Base-by-base conservation (phyloP, 1,140 invertebrate species). In the Cylas formicarius region DNA sequence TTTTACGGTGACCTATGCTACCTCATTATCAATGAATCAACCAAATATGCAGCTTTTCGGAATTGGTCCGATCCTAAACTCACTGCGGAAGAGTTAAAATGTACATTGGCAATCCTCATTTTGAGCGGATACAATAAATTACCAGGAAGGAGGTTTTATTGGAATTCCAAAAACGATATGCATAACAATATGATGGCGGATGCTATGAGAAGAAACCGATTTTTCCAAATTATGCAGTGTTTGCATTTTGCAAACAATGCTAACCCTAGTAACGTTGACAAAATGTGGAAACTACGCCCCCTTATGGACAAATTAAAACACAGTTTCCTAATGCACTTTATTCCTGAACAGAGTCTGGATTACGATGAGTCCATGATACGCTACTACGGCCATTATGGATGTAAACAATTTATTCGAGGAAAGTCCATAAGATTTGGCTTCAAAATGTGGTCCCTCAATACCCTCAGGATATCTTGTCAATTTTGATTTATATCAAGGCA, bases 401-500 rank as follows among this genome's bases (percentile, higher is more conserved):
- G 36, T 13, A 38, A 61, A 26, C 53, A 60, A 34, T 59, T 50
- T 43, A 53, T 55, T 28, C 28, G 44, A 16, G 44, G 52, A 22
- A 55, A 55, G 24, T 37, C 49, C 20, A 48, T 55, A 35, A 18
- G 51, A 27, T 53, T 51, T 23, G 43, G 44, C 4, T 56, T 33
- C 26, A 56, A 53, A 48, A 48, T 48, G 31, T 56, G 52, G 44
- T 35, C 4, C n/a, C 20, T 44, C 9, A 44, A 44, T 17, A 39
- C 42, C 22, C 8, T 18, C 7, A 9, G 50, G 38, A 26, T 53
- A 48, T 31, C 14, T 43, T 11, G 43, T 55, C 10, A 53, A 62
- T 39, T 60, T 61, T 48, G 44, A 57, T 28, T 19, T 60, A 23
- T 60, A 58, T 41, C 53, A 61, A 44, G 59, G 54, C 13, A 56